Evolutionary conservation across 2,888 invertebrate genomes (phyloP).

Genomic region (Lasioglossum figueresi): DNA sequence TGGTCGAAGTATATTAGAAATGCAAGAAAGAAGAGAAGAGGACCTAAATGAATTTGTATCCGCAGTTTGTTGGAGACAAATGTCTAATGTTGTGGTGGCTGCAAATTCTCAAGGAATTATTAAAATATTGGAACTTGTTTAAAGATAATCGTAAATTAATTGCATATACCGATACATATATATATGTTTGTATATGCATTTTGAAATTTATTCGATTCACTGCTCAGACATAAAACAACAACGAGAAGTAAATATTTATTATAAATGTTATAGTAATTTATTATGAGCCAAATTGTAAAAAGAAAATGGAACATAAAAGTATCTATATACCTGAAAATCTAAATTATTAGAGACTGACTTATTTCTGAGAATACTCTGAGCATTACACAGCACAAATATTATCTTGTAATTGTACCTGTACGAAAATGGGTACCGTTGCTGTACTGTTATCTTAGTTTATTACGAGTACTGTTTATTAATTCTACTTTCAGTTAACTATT

Average conservation of each 20-base stretch:
- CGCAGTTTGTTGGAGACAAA: constrained; percentile 96
- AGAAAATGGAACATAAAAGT: constrained; percentile 10
- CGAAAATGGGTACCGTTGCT: constrained; percentile 42
- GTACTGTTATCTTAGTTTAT: background rate
- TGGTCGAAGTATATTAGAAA: constrained; percentile 89
- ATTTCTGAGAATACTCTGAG: constrained; percentile 51
- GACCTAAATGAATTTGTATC: constrained; percentile 97
- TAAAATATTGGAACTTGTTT: constrained; percentile 92
- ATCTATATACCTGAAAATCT: constrained; percentile 42
- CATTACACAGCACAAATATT: constrained; percentile 54
- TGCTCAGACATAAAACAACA: constrained; percentile 53
- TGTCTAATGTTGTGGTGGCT: constrained; percentile 93
- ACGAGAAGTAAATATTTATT: constrained; percentile 63
- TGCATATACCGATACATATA: background rate
- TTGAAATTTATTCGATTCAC: constrained; percentile 40
- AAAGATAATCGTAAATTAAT: constrained; percentile 69
- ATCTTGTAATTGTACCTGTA: constrained; percentile 47
- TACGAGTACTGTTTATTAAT: constrained; percentile 26
- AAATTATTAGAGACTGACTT: constrained; percentile 60
- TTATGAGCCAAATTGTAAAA: constrained; percentile 33
- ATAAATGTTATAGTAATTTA: constrained; percentile 62
- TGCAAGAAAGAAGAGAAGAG: constrained; percentile 90
- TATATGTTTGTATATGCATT: constrained; percentile 11
- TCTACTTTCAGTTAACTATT: constrained; percentile 42
- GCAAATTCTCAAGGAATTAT: constrained; percentile 98